A percentile compares a stretch with the other conserved stretches of the same genome.
Evolutionary conservation across 2,888 invertebrate species (phyloP).

Genomic region (Xestia ashworthii): DNA sequence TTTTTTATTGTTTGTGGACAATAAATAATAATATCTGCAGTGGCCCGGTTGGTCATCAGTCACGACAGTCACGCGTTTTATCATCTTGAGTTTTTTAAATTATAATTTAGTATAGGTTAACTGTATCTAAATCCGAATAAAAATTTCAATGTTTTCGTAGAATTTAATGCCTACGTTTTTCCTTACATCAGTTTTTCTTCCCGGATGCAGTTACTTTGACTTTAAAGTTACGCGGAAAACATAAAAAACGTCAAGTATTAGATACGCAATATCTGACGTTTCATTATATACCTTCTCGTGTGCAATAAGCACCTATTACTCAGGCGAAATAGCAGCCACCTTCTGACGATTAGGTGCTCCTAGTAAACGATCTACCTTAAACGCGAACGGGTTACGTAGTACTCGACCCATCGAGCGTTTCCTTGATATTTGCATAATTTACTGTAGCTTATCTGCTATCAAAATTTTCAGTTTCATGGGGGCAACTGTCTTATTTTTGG

Average conservation of each 20-base stretch:
- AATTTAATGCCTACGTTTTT: slow-evolving; percentile 15
- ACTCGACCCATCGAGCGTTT: slow-evolving; percentile 5
- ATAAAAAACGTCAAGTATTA: slow-evolving; percentile 35
- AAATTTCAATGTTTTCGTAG: not conserved
- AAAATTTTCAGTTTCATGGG: not conserved
- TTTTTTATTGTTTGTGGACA: slow-evolving; percentile 4
- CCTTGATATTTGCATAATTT: slow-evolving; percentile 7
- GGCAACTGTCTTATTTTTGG: not conserved
- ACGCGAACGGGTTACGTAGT: slow-evolving; percentile 78
- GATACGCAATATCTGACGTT: slow-evolving; percentile 41
- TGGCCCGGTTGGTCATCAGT: not conserved
- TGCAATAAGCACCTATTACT: slow-evolving; percentile 88
- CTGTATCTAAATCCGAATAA: not conserved
- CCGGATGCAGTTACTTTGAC: slow-evolving; percentile 40
- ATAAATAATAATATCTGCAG: not conserved
- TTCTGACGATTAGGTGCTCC: slow-evolving; percentile 76
- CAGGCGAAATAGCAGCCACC: slow-evolving; percentile 73
- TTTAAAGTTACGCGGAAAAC: slow-evolving; percentile 40
- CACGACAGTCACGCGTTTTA: too few species aligned
- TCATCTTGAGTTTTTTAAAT: not conserved
- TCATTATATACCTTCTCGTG: slow-evolving; percentile 81
- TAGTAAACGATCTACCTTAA: slow-evolving; percentile 74
- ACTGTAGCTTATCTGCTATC: not conserved
- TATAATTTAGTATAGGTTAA: not conserved
- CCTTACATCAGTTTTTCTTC: slow-evolving; percentile 24